Conservation (phyloP, 1,140 invertebrate species). For the Protaetia brevitarsis region DNA sequence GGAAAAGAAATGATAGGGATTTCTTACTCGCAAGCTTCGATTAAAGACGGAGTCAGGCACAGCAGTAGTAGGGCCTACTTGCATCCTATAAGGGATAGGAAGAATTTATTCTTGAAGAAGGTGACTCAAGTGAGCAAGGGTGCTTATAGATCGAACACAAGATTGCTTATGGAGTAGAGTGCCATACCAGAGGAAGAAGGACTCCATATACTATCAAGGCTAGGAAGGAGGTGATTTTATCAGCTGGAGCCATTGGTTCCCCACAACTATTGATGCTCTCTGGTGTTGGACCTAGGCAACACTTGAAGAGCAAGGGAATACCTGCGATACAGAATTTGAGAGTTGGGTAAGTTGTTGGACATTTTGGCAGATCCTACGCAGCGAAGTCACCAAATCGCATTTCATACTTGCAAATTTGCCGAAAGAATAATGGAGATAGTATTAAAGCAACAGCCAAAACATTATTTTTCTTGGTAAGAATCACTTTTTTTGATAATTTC, state of each 20-base stretch:
- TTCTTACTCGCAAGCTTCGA: slow-evolving; percentile 56
- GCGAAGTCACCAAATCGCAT: background rate
- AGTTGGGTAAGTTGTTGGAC: slow-evolving; percentile 57
- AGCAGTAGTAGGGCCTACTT: slow-evolving; percentile 74
- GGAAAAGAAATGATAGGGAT: slow-evolving; percentile 63
- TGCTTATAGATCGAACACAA: slow-evolving; percentile 70
- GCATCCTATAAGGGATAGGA: slow-evolving; percentile 59
- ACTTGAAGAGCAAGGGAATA: slow-evolving; percentile 59
- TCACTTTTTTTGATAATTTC: too few relatives aligned
- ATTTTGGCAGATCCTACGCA: too few relatives aligned
- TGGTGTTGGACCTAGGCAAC: slow-evolving; percentile 70
- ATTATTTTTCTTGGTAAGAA: too few relatives aligned
- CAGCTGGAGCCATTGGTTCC: slow-evolving; percentile 70
- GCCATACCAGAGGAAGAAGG: slow-evolving; percentile 52
- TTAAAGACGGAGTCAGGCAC: slow-evolving; percentile 68
- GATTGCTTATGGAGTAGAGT: slow-evolving; percentile 62
- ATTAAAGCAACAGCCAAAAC: too few relatives aligned
- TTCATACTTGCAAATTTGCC: background rate
- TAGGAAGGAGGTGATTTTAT: slow-evolving; percentile 72
- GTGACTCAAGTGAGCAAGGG: slow-evolving; percentile 62
- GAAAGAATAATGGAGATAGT: too few relatives aligned
- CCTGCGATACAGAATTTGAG: slow-evolving; percentile 65
- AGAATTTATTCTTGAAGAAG: slow-evolving; percentile 66
- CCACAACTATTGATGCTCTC: slow-evolving; percentile 79
- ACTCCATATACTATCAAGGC: slow-evolving; percentile 56